Evolutionary conservation across 2,888 invertebrate species (phyloP).

Genomic region (Stenodema calcarata): DNA sequence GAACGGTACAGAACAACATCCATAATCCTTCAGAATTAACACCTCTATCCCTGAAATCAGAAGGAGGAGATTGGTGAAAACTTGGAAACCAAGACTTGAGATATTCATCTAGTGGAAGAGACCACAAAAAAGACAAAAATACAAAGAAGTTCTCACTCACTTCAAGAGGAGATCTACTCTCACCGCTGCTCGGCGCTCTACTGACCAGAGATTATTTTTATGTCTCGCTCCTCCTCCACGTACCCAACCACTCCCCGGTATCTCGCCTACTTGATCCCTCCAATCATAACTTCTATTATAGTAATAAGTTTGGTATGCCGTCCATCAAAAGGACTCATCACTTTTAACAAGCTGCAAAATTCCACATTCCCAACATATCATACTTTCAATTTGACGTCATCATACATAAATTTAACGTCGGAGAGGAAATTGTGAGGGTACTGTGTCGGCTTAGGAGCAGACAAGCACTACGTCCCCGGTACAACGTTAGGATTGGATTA

Average conservation of each 20-base stretch:
- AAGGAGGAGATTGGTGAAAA: not conserved
- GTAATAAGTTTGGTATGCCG: not conserved
- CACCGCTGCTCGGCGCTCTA: conserved; percentile 41
- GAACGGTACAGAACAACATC: conserved; percentile 45
- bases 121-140: no score
- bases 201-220: conserved; percentile 38
- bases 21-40: conserved; percentile 39
- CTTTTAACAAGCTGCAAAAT: not conserved
- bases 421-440: no score
- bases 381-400: no score
- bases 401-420: no score
- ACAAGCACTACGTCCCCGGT: not conserved
- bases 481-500: no score
- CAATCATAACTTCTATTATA: conserved; percentile 10
- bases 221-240: not conserved
- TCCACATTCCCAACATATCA: no score
- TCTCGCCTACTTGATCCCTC: conserved; percentile 19
- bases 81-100: not conserved
- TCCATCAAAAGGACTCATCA: not conserved
- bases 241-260: conserved; percentile 9
- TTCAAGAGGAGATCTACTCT: conserved; percentile 45
- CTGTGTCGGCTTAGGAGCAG: no score
- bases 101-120: not conserved
- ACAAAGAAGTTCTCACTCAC: conserved; percentile 7
- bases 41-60: conserved; percentile 45